A percentile compares a stretch with the other conserved stretches of the same genome.
Conservation (phyloP, 2,888 invertebrate genomes). For the Prosopocoilus inquinatus region DNA sequence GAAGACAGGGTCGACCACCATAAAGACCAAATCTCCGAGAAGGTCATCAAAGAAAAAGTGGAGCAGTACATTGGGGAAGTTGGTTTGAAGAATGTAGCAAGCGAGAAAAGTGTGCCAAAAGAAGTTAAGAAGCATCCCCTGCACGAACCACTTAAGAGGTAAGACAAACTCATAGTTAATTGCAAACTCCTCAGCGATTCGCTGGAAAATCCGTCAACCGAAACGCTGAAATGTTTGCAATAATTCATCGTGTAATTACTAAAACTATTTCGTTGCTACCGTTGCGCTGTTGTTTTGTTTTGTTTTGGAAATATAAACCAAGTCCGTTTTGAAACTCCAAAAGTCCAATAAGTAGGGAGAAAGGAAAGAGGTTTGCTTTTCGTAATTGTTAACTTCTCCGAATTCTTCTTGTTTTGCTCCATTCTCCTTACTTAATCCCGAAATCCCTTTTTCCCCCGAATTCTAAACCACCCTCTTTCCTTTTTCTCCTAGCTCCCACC, state of each 20-base stretch:
- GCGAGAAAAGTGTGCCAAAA: slow-evolving; percentile 28
- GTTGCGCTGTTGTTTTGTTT: no score
- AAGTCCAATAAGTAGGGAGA: slow-evolving; percentile 37
- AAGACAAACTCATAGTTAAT: slow-evolving; percentile 11
- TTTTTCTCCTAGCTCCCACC: slow-evolving; percentile 36
- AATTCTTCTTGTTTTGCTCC: slow-evolving; percentile 26
- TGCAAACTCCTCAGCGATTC: no score
- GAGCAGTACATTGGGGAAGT: slow-evolving; percentile 14
- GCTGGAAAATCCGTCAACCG: background rate
- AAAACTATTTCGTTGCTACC: background rate
- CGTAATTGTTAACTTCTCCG: background rate
- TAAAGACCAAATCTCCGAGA: slow-evolving; percentile 1
- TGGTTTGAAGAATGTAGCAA: slow-evolving; percentile 10
- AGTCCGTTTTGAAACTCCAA: no score
- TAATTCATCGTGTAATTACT: background rate
- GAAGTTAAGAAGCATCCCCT: slow-evolving; percentile 36
- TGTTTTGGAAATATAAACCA: no score
- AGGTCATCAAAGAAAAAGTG: slow-evolving; percentile 10
- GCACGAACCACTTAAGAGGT: slow-evolving; percentile 24
- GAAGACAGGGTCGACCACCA: slow-evolving; percentile 10
- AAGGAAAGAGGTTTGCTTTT: slow-evolving; percentile 39
- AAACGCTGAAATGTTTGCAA: no score
- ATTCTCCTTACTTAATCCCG: slow-evolving; percentile 38
- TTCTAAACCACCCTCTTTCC: slow-evolving; percentile 35
- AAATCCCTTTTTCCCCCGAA: slow-evolving; percentile 3